A percentile compares a stretch with the other conserved stretches of the same genome.
Evolutionary conservation across 1,140 invertebrate species (phyloP).

Genomic region (Trachelipus rathkii): DNA sequence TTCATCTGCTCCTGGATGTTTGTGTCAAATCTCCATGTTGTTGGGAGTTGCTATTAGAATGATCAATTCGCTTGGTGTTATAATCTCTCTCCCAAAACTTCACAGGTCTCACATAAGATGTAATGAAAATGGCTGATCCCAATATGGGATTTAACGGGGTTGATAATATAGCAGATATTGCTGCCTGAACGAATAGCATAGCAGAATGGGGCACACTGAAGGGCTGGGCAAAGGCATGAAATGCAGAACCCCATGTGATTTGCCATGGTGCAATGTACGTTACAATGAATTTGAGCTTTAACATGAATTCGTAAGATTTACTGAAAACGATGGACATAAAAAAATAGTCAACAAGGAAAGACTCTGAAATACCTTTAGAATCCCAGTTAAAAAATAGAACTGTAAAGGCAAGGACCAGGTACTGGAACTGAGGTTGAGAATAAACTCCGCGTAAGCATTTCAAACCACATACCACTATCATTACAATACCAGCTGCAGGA

Average conservation of each 20-base stretch:
- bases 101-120: slow-evolving; percentile 92
- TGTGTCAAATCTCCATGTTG: slow-evolving; percentile 92
- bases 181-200: slow-evolving; percentile 93
- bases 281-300: slow-evolving; percentile 93
- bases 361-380: slow-evolving; percentile 66
- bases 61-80: slow-evolving; percentile 93
- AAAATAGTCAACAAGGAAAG: slow-evolving; percentile 90
- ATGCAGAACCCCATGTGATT: slow-evolving; percentile 98
- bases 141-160: slow-evolving; percentile 85
- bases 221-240: slow-evolving; percentile 98
- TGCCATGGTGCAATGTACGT: slow-evolving; percentile 99
- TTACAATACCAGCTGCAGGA: slow-evolving; percentile 66
- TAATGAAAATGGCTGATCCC: slow-evolving; percentile 94
- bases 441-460: slow-evolving; percentile 78
- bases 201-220: slow-evolving; percentile 97
- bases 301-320: slow-evolving; percentile 77
- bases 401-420: slow-evolving; percentile 87
- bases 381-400: slow-evolving; percentile 84
- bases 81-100: slow-evolving; percentile 99
- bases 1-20: slow-evolving; percentile 92
- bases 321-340: slow-evolving; percentile 78
- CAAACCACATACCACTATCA: slow-evolving; percentile 80
- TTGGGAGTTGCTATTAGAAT: slow-evolving; percentile 92
- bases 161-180: slow-evolving; percentile 84
- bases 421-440: slow-evolving; percentile 86